These are phyloP conservation scores for Capitulum mitella DNA, from an alignment of 2,888 invertebrate genomes.

Conservation along the genomic window DNA sequence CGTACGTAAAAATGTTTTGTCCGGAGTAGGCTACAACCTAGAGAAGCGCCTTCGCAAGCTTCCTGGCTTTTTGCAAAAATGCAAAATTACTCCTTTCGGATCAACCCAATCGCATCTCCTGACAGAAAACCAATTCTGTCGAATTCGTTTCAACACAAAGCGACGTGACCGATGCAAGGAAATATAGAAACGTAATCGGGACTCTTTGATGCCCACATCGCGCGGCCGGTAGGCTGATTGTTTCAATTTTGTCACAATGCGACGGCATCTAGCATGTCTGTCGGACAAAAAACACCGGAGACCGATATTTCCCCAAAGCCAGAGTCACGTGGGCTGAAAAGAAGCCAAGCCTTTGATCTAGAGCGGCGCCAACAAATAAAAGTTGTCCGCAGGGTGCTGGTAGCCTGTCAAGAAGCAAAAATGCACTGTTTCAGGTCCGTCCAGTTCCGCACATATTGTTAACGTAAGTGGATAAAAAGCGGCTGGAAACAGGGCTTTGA, in stretches of 20 bases:
- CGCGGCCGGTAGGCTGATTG: neutral
- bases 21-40: too few species aligned
- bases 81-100: too few species aligned
- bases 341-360: neutral
- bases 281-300: neutral
- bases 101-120: neutral
- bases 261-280: neutral
- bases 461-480: too few species aligned
- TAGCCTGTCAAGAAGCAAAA: neutral
- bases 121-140: neutral
- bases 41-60: too few species aligned
- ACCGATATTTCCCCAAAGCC: too few species aligned
- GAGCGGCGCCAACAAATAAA: neutral
- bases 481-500: too few species aligned
- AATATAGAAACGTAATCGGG: neutral
- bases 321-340: too few species aligned
- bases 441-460: too few species aligned
- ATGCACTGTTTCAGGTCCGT: too few species aligned
- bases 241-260: neutral
- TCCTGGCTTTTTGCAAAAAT: too few species aligned
- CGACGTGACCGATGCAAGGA: neutral
- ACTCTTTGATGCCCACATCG: neutral
- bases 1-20: too few species aligned
- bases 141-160: neutral
- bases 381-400: neutral